A percentile compares a stretch with the other conserved stretches of the same genome.
Evolutionary conservation across 2,113 vertebrate genomes (phyloP).

Genomic region (Labeo catla): DNA sequence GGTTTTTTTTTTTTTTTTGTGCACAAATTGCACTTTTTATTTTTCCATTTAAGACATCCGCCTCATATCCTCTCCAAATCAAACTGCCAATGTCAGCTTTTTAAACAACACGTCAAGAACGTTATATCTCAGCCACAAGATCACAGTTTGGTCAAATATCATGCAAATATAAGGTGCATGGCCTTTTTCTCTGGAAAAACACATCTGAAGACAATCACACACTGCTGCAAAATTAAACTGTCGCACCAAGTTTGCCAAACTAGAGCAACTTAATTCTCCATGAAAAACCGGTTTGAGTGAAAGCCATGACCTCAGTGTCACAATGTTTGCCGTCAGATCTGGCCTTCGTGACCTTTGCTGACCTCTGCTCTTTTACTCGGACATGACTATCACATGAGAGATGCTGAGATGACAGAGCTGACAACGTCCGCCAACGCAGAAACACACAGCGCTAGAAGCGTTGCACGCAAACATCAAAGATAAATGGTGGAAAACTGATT

Average conservation of each 20-base stretch:
- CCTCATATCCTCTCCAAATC: constrained; percentile 46
- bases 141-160: constrained; percentile 30
- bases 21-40: constrained; percentile 40
- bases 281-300: constrained; percentile 12
- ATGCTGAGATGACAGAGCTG: constrained; percentile 21
- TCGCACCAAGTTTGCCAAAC: neutral
- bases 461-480: neutral
- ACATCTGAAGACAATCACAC: neutral
- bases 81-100: constrained; percentile 46
- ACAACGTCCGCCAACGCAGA: neutral
- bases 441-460: neutral
- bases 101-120: constrained; percentile 6
- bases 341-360: constrained; percentile 9
- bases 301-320: constrained; percentile 22
- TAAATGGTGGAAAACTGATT: no score
- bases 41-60: constrained; percentile 46
- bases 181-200: constrained; percentile 1
- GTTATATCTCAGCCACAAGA: constrained; percentile 36
- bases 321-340: neutral
- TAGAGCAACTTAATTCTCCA: neutral
- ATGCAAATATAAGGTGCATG: neutral
- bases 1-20: neutral
- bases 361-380: neutral
- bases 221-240: neutral
- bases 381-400: neutral